These are phyloP conservation scores for Natrix natrix DNA, from an alignment of 2,797 vertebrate genomes.

Conservation along the genomic window DNA sequence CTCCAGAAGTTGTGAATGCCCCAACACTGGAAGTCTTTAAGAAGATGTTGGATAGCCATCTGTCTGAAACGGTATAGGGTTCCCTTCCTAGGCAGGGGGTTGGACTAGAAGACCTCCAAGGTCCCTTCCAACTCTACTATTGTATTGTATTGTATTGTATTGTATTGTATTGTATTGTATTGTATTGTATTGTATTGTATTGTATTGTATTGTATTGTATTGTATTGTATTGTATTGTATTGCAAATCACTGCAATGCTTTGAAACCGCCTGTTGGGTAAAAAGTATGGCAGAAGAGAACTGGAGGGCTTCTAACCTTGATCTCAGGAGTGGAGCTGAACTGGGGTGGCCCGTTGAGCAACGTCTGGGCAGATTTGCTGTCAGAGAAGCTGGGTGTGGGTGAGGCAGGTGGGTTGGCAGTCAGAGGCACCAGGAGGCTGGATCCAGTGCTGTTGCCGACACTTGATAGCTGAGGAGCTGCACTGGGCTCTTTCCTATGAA, in stretches of 20 bases:
- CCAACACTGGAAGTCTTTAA: too few relatives aligned
- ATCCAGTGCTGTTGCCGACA: constrained; percentile 62
- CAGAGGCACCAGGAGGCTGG: constrained; percentile 87
- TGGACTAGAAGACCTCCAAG: too few relatives aligned
- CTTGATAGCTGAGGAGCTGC: constrained; percentile 45
- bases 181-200: too few relatives aligned
- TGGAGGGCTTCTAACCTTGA: constrained; percentile 77
- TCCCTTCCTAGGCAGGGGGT: too few relatives aligned
- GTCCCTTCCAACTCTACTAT: too few relatives aligned
- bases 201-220: too few relatives aligned
- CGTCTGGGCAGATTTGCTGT: constrained; percentile 83
- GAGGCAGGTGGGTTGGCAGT: constrained; percentile 86
- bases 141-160: too few relatives aligned
- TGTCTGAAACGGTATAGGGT: too few relatives aligned
- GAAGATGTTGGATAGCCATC: too few relatives aligned
- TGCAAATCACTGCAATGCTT: neutral
- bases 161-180: too few relatives aligned
- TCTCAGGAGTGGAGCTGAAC: constrained; percentile 83
- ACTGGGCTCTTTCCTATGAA: constrained; percentile 77
- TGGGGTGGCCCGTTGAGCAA: constrained; percentile 85
- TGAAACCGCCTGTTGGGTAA: neutral
- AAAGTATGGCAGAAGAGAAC: neutral
- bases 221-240: too few relatives aligned
- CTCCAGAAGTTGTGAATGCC: too few relatives aligned
- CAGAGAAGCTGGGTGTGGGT: constrained; percentile 87